Evolutionary conservation across 2,797 vertebrate species (phyloP).

Genomic region (Clarias platycephalus): DNA sequence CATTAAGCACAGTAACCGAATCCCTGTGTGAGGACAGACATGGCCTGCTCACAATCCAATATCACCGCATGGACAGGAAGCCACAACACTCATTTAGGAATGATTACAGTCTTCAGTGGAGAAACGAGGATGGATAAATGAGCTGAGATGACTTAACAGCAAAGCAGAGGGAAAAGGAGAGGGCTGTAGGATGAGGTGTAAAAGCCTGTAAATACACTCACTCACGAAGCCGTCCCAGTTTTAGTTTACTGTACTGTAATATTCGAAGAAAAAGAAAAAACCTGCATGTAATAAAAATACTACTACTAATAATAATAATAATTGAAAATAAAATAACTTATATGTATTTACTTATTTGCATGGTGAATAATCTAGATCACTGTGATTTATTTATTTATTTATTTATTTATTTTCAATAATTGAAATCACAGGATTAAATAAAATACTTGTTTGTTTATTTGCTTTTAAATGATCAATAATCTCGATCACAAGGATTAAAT

Average conservation of each 20-base stretch:
- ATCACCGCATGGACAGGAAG: slow-evolving; percentile 28
- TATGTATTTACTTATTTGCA: neutral
- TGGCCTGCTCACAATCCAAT: slow-evolving; percentile 25
- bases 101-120: slow-evolving; percentile 28
- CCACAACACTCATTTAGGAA: slow-evolving; percentile 34
- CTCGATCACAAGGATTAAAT: neutral
- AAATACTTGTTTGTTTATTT: neutral
- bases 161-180: neutral
- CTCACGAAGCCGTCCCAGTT: neutral
- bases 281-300: neutral
- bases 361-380: too few relatives aligned
- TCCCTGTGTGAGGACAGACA: slow-evolving; percentile 38
- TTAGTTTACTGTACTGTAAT: neutral
- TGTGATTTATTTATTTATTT: neutral
- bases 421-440: neutral
- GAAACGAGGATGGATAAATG: slow-evolving; percentile 24
- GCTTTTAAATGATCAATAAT: neutral
- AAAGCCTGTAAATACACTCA: neutral
- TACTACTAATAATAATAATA: neutral
- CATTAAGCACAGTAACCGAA: slow-evolving; percentile 46
- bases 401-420: neutral
- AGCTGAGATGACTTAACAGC: neutral
- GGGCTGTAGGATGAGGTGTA: neutral
- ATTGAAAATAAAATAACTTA: neutral
- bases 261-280: neutral